A percentile compares a stretch with the other conserved stretches of the same genome.
These are phyloP conservation scores for Setipinna tenuifilis DNA, from an alignment of 2,797 vertebrate species.

Conservation along the genomic window DNA sequence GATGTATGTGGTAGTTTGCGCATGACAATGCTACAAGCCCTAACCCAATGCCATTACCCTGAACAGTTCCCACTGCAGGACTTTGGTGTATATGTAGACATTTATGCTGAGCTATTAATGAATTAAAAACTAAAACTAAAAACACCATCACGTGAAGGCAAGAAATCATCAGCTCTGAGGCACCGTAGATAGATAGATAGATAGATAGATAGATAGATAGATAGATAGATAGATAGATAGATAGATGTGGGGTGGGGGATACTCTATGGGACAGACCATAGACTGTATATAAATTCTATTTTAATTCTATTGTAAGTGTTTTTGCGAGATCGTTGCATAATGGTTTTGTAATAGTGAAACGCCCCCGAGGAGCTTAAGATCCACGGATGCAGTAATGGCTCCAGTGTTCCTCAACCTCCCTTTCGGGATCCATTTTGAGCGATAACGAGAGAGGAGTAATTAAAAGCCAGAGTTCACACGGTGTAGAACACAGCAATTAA, in stretches of 20 bases:
- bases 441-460: conserved; percentile 42
- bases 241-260: too few species aligned
- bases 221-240: too few species aligned
- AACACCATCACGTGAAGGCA: too few species aligned
- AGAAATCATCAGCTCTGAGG: too few species aligned
- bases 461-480: conserved; percentile 36
- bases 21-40: neutral
- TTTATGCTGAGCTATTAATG: neutral
- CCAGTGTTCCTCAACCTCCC: neutral
- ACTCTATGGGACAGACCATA: too few species aligned
- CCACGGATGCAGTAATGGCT: neutral
- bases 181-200: too few species aligned
- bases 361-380: neutral
- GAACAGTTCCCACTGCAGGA: neutral
- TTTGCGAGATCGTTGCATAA: neutral
- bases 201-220: too few species aligned
- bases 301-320: too few species aligned
- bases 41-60: neutral
- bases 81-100: neutral
- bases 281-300: too few species aligned
- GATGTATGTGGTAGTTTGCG: neutral
- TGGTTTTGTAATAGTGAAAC: neutral
- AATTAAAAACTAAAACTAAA: too few species aligned
- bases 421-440: conserved; percentile 32
- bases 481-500: conserved; percentile 44